These are phyloP conservation scores for Psylliodes chrysocephalus DNA, from an alignment of 2,888 invertebrate species.

Conservation along the genomic window DNA sequence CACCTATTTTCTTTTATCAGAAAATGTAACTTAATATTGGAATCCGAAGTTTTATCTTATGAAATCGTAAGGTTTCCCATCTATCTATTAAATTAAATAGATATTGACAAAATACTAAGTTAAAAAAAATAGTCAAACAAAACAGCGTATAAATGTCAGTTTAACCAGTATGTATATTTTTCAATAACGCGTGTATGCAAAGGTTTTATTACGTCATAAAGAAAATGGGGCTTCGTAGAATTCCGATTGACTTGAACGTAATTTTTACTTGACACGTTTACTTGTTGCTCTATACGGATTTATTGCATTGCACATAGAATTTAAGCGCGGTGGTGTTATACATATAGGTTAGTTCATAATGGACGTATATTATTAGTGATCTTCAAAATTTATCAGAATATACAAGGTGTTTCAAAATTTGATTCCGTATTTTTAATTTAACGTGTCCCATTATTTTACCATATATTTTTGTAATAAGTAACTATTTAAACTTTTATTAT, in stretches of 20 bases:
- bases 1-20: no score
- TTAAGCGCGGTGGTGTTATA: not conserved
- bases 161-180: conserved; percentile 46
- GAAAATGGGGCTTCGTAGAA: conserved; percentile 38
- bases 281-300: not conserved
- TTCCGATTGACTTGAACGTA: not conserved
- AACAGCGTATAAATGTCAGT: conserved; percentile 41
- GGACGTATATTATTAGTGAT: no score
- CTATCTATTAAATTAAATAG: not conserved
- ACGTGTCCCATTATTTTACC: no score
- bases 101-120: not conserved
- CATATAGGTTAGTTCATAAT: not conserved
- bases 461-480: no score
- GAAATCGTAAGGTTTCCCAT: not conserved
- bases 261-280: conserved; percentile 1
- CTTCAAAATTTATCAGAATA: no score
- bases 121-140: no score
- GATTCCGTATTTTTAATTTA: no score
- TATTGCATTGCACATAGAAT: not conserved
- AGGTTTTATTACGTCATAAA: conserved; percentile 48
- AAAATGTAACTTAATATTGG: not conserved
- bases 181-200: conserved; percentile 39
- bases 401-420: no score
- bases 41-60: no score
- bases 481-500: no score